Conservation (phyloP, 2,797 vertebrate species). For the Coranthus polyacanthus region DNA sequence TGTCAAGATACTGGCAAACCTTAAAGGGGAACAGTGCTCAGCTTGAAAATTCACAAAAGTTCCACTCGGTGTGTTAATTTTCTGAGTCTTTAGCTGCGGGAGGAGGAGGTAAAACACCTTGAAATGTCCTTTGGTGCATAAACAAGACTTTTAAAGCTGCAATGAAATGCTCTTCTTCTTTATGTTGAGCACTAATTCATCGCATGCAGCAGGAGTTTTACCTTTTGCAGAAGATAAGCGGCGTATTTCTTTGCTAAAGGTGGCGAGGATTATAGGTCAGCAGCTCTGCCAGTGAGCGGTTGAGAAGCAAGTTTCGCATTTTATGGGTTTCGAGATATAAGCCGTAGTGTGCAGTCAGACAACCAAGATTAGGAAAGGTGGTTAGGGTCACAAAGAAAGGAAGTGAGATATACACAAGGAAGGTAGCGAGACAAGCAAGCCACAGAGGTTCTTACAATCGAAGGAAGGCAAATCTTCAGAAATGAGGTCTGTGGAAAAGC, state of each 20-base stretch:
- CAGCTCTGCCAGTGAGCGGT: slow-evolving; percentile 4
- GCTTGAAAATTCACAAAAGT: slow-evolving; percentile 8
- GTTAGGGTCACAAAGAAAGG: slow-evolving; percentile 71
- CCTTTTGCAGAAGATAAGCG: slow-evolving; percentile 11
- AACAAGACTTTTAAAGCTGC: slow-evolving; percentile 10
- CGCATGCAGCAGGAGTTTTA: slow-evolving; percentile 13
- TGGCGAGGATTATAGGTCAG: slow-evolving; percentile 15
- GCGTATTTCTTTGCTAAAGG: slow-evolving; percentile 5
- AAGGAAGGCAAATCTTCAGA: slow-evolving; percentile 47
- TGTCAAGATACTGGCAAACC: slow-evolving; percentile 58
- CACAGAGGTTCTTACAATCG: slow-evolving; percentile 64
- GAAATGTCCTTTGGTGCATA: slow-evolving; percentile 18
- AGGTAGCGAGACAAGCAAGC: slow-evolving; percentile 57
- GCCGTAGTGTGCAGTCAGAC: slow-evolving; percentile 10
- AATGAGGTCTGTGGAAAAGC: slow-evolving; percentile 17
- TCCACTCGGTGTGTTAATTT: slow-evolving; percentile 17
- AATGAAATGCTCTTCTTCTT: slow-evolving; percentile 29
- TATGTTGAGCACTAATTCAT: slow-evolving; percentile 21
- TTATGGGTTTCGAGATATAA: slow-evolving; percentile 30
- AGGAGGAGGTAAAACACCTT: slow-evolving; percentile 18
- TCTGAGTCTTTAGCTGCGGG: slow-evolving; percentile 7
- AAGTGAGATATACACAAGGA: slow-evolving; percentile 65
- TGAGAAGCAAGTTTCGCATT: slow-evolving; percentile 4
- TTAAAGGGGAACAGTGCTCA: slow-evolving; percentile 41
- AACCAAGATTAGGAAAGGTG: slow-evolving; percentile 53